Percentiles rank a stretch among this genome's conserved stretches.
Conservation (phyloP, 1,140 invertebrate species). For the Idris sp. region DNA sequence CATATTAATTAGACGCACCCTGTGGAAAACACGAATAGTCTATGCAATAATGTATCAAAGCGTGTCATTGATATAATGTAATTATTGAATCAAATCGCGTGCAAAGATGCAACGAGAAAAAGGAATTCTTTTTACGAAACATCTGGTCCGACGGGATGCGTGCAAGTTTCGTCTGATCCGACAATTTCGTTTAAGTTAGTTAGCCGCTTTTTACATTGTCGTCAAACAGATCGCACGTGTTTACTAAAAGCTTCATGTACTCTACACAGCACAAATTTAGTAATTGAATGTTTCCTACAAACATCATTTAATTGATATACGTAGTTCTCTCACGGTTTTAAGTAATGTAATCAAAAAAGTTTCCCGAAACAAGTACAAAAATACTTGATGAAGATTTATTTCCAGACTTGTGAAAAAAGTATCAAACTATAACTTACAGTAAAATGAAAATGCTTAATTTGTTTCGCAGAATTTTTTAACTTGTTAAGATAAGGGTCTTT, state of each 20-base stretch:
- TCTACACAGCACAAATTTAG: constrained; percentile 20
- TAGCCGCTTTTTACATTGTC: constrained; percentile 73
- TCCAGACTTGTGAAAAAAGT: no score
- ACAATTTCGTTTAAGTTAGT: constrained; percentile 76
- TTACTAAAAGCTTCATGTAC: constrained; percentile 58
- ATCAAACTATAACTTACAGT: no score
- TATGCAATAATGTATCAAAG: constrained; percentile 32
- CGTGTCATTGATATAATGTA: constrained; percentile 49
- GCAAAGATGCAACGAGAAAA: constrained; percentile 20
- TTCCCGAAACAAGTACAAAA: constrained; percentile 2
- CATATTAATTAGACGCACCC: constrained; percentile 41
- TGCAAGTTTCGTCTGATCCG: constrained; percentile 77
- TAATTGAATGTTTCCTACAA: constrained; percentile 63
- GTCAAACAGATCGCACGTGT: constrained; percentile 74
- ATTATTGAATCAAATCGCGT: constrained; percentile 46
- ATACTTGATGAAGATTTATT: no score
- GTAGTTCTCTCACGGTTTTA: constrained; percentile 33
- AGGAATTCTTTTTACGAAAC: constrained; percentile 72
- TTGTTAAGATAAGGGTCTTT: no score
- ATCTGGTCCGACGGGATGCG: constrained; percentile 74
- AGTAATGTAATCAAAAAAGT: constrained; percentile 26
- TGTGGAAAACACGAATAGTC: background rate
- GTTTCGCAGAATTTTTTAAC: no score
- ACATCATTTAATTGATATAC: constrained; percentile 58
- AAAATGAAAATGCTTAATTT: no score